These are phyloP conservation scores for Nymphalis urticae DNA, from an alignment of 2,888 invertebrate genomes.

Conservation along the genomic window DNA sequence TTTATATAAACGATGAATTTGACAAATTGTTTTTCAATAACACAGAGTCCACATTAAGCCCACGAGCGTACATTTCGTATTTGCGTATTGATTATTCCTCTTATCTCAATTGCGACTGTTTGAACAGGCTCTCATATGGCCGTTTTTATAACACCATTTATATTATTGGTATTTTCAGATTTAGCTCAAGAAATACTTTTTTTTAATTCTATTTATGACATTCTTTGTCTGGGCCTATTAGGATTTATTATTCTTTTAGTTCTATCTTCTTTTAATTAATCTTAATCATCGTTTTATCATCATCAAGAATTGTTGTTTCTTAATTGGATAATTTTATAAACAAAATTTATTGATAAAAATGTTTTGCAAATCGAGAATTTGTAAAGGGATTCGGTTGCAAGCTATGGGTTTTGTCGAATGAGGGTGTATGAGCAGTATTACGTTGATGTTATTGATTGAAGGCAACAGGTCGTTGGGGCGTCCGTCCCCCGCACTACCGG, in stretches of 20 bases:
- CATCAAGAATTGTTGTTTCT: not conserved
- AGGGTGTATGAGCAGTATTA: constrained; percentile 62
- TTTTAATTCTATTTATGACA: constrained; percentile 12
- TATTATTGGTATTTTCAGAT: constrained; percentile 49
- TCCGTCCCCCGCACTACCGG: constrained; percentile 59
- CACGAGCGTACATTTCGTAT: constrained; percentile 43
- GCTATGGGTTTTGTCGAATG: constrained; percentile 47
- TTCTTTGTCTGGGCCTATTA: not conserved
- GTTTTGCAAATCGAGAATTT: constrained; percentile 9
- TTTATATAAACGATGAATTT: constrained; percentile 16
- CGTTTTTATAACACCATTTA: constrained; percentile 58
- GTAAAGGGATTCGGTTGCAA: constrained; percentile 27
- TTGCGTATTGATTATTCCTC: constrained; percentile 59
- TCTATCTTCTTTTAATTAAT: not conserved
- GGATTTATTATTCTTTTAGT: not conserved
- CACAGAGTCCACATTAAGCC: constrained; percentile 17
- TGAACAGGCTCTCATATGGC: constrained; percentile 59
- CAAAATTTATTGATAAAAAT: constrained; percentile 2
- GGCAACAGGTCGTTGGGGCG: constrained; percentile 76
- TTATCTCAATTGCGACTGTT: constrained; percentile 61
- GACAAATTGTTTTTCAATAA: constrained; percentile 16
- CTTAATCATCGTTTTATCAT: not conserved
- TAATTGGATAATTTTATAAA: constrained; percentile 7
- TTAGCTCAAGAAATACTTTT: constrained; percentile 43
- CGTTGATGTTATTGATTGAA: constrained; percentile 75